Evolutionary conservation across 2,797 vertebrate genomes (phyloP).

Genomic region (Sebastes alutus): DNA sequence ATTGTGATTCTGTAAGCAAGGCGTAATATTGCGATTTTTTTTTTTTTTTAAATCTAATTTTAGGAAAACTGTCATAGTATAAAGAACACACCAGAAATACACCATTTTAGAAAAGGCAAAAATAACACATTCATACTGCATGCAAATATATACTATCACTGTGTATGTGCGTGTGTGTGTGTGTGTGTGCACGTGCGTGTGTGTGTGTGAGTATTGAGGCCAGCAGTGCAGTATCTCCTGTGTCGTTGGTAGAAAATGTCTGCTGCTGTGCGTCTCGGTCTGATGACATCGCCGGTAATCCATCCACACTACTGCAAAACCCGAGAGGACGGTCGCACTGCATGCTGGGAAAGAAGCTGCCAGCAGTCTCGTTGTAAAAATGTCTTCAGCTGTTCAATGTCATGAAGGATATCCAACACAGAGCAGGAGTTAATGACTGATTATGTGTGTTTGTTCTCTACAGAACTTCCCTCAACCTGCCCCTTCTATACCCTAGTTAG

Average conservation of each 20-base stretch:
- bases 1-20: too few relatives aligned
- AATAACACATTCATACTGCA: too few relatives aligned
- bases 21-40: too few relatives aligned
- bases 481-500: not conserved
- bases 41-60: too few relatives aligned
- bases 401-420: not conserved
- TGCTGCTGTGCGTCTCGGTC: slow-evolving; percentile 35
- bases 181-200: not conserved
- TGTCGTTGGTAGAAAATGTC: slow-evolving; percentile 38
- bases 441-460: not conserved
- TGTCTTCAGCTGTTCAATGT: not conserved
- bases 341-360: slow-evolving; percentile 53
- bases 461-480: not conserved
- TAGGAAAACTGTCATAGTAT: too few relatives aligned
- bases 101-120: too few relatives aligned
- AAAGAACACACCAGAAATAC: too few relatives aligned
- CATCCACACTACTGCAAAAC: slow-evolving; percentile 37
- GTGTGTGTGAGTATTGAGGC: not conserved
- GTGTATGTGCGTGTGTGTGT: not conserved
- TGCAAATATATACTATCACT: not conserved
- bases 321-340: slow-evolving; percentile 35
- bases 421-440: not conserved
- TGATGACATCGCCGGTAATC: slow-evolving; percentile 69
- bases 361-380: not conserved
- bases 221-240: slow-evolving; percentile 8